Percentiles rank a stretch among this genome's conserved stretches.
Conservation (phyloP, 2,888 invertebrate species). For the Fragum fragum region DNA sequence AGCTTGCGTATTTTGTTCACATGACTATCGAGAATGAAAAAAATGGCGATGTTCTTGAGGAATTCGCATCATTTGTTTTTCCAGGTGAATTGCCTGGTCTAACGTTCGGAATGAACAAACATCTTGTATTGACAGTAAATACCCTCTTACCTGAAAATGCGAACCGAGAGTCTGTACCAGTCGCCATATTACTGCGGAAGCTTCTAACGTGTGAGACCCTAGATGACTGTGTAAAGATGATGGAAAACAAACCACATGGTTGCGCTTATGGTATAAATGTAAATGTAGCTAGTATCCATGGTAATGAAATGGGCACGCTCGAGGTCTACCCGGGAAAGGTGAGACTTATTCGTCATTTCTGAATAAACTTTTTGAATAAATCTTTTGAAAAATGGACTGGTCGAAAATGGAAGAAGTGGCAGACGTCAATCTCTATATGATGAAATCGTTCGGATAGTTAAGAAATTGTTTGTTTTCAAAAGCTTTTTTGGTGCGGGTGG, state of each 20-base stretch:
- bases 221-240: not conserved
- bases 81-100: constrained; percentile 71
- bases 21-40: constrained; percentile 49
- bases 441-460: too few relatives aligned
- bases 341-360: too few relatives aligned
- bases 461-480: too few relatives aligned
- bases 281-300: constrained; percentile 11
- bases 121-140: constrained; percentile 68
- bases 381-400: too few relatives aligned
- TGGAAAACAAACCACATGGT: constrained; percentile 11
- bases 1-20: constrained; percentile 60
- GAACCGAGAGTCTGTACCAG: constrained; percentile 12
- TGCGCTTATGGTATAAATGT: constrained; percentile 27
- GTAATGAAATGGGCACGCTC: constrained; percentile 8
- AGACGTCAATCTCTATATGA: too few relatives aligned
- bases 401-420: too few relatives aligned
- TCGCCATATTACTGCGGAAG: constrained; percentile 7
- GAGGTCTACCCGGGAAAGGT: constrained; percentile 22
- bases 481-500: too few relatives aligned
- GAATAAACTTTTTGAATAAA: too few relatives aligned
- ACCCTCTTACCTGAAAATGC: constrained; percentile 60
- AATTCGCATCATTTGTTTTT: constrained; percentile 53
- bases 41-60: constrained; percentile 24
- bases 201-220: not conserved
- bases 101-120: constrained; percentile 51